A percentile compares a stretch with the other conserved stretches of the same genome.
Evolutionary conservation across 2,113 vertebrate genomes (phyloP).

Genomic region (Turdus rufiventris): DNA sequence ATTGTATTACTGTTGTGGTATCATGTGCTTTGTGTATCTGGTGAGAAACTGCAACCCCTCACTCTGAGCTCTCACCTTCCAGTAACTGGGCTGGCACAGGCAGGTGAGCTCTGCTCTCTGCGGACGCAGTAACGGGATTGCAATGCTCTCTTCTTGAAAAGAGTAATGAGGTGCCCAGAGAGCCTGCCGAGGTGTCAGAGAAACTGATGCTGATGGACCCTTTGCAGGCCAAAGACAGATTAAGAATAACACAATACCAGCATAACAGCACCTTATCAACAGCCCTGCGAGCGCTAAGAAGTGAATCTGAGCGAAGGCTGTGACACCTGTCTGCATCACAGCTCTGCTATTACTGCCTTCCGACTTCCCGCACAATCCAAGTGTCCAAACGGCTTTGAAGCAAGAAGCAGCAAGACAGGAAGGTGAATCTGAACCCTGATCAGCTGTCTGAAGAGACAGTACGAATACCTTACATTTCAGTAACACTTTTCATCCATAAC

Average conservation of each 20-base stretch:
- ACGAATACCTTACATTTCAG: not conserved
- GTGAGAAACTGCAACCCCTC: not conserved
- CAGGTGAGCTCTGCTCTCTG: not conserved
- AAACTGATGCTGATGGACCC: conserved; percentile 1
- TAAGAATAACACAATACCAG: conserved; percentile 27
- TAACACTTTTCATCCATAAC: not conserved
- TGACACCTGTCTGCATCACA: not conserved
- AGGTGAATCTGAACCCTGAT: not conserved
- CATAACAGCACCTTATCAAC: not conserved
- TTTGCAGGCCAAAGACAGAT: conserved; percentile 9
- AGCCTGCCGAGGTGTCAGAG: not conserved
- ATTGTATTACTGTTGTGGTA: not conserved
- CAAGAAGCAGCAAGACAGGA: conserved; percentile 13
- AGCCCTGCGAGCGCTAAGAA: not conserved
- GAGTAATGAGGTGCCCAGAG: conserved; percentile 30
- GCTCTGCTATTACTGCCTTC: not conserved
- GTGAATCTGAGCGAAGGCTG: not conserved
- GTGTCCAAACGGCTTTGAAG: conserved; percentile 8
- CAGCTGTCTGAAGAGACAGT: not conserved
- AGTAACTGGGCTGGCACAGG: not conserved
- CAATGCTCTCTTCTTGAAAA: not conserved
- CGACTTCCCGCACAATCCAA: not conserved
- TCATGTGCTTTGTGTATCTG: not conserved
- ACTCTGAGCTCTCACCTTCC: not conserved
- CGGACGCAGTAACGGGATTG: not conserved